These are phyloP conservation scores for Anisognathus igniventris DNA, from an alignment of 2,797 vertebrate genomes.

Conservation along the genomic window DNA sequence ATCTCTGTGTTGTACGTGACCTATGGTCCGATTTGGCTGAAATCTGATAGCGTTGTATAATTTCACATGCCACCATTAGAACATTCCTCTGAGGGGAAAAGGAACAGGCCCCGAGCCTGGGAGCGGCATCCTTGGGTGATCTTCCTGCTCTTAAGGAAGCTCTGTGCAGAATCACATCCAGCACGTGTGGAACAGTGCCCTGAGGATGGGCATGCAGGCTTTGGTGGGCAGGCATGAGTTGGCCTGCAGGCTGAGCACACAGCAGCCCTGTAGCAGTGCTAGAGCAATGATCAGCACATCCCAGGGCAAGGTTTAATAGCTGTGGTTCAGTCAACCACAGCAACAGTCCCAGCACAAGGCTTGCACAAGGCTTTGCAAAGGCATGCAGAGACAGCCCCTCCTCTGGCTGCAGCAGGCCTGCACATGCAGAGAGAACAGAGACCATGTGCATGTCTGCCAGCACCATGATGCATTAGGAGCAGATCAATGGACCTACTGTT, in stretches of 20 bases:
- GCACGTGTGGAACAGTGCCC: not conserved
- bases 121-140: not conserved
- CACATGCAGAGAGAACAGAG: accelerated
- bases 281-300: accelerated
- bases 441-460: not conserved
- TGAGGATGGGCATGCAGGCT: not conserved
- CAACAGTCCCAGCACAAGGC: accelerated
- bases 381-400: accelerated
- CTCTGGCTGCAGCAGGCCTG: not conserved
- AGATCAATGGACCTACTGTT: not conserved
- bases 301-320: not conserved
- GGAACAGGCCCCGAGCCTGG: not conserved
- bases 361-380: not conserved
- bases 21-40: conserved; percentile 34
- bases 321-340: not conserved
- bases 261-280: accelerated
- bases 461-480: not conserved
- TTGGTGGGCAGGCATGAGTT: not conserved
- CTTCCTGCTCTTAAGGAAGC: conserved; percentile 1
- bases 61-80: conserved; percentile 30
- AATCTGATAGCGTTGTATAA: conserved; percentile 46
- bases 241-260: accelerated
- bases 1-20: conserved; percentile 29
- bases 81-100: conserved; percentile 8
- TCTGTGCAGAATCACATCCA: not conserved